These are phyloP conservation scores for Acleris sparsana DNA, from an alignment of 2,888 invertebrate genomes.

Conservation along the genomic window DNA sequence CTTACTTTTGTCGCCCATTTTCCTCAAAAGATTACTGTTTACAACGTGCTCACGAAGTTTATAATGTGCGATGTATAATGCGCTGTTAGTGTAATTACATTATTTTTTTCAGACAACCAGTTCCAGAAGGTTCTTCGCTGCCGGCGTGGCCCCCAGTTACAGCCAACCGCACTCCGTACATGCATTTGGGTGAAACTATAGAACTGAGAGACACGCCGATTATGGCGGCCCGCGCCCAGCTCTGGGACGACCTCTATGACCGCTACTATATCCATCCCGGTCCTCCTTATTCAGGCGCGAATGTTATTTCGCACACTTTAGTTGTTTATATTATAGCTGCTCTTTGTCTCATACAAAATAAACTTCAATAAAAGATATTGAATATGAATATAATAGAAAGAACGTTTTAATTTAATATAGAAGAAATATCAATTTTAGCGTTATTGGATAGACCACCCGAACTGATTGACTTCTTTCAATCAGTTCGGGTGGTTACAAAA, in stretches of 20 bases:
- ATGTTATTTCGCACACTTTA: slow-evolving; percentile 8
- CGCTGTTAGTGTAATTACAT: too few species aligned
- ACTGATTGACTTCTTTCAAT: too few species aligned
- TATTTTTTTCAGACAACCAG: slow-evolving; percentile 49
- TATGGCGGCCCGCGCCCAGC: slow-evolving; percentile 41
- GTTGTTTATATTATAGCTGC: neutral
- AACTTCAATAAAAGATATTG: neutral
- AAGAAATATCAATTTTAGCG: too few species aligned
- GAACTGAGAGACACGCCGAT: slow-evolving; percentile 41
- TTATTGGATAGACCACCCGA: too few species aligned
- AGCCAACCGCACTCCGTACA: slow-evolving; percentile 44
- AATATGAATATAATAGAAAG: too few species aligned
- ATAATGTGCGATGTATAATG: too few species aligned
- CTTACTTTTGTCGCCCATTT: too few species aligned
- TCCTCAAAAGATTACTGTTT: too few species aligned
- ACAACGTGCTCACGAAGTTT: too few species aligned
- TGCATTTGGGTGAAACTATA: slow-evolving; percentile 44
- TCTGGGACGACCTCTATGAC: slow-evolving; percentile 50
- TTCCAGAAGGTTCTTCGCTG: slow-evolving; percentile 44
- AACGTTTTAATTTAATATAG: too few species aligned
- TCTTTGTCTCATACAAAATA: neutral
- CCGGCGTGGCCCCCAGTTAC: slow-evolving; percentile 47
- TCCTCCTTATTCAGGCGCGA: slow-evolving; percentile 39
- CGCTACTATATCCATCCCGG: slow-evolving; percentile 41
- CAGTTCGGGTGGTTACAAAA: too few species aligned